Base-by-base conservation (phyloP, 1,140 invertebrate genomes). In the Trachelipus rathkii region DNA sequence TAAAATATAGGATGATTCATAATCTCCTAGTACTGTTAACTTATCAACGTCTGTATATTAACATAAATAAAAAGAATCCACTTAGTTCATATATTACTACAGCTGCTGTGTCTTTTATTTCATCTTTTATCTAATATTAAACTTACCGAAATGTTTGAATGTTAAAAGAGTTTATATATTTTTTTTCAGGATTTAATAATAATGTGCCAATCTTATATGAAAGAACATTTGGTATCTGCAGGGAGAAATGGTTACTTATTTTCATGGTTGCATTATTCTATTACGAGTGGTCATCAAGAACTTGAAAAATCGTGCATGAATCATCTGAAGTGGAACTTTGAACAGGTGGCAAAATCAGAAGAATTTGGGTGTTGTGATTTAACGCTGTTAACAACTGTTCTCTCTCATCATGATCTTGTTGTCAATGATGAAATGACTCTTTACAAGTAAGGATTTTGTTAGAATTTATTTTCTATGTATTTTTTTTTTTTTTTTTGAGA, bases 261-360 rank as follows among this genome's bases (percentile, higher is more conserved):
- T 21, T 92, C 92, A 0, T 97, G 95, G 95, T 88, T 95, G 79
- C 93, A 95, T 82, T 96, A 96, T 83, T 92, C 92, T 5, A 88
- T 91, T 71, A 90, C 92, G 44, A 93, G 94, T 84, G 91, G 91
- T 45, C 94, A 97, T 83, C 86, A 89, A 68, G 87, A 91, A 76
- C 90, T 95, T 33, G 91, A 92, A 44, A 87, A 90, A 85, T 88
- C 87, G 1, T 95, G 93, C 83, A 88, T 91, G 81, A 91, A 94
- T 82, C 97, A 95, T 84, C 89, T 96, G 23, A 94, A 94, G 84
- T 95, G 93, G 92, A 97, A 97, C 86, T 89, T 97, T 79, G 92
- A 95, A 83, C 88, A 91, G 80, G 91, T 96, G 24, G 90, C 92
- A 23, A 87, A 89, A 77, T 91, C 91, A 13, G 86, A 88, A 6